Evolutionary conservation across 2,797 vertebrate genomes (phyloP).

Genomic region (Stomatorhinus walkeri): DNA sequence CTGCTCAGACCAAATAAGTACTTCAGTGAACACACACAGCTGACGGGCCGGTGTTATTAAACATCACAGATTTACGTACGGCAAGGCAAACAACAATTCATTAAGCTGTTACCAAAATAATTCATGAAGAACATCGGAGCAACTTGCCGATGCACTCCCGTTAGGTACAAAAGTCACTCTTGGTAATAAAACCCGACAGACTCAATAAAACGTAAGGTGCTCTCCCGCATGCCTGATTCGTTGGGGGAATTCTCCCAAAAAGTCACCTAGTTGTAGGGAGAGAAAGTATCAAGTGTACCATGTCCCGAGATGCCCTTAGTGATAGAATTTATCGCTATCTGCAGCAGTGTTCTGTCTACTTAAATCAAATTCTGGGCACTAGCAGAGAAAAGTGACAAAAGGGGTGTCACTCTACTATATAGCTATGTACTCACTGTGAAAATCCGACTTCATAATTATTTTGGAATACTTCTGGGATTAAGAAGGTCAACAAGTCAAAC

Average conservation of each 20-base stretch:
- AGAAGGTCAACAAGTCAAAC: neutral
- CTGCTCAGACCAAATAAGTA: neutral
- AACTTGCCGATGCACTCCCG: neutral
- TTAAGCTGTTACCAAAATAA: conserved; percentile 19
- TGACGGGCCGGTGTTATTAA: neutral
- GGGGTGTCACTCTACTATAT: neutral
- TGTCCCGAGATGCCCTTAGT: neutral
- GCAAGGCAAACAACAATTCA: neutral
- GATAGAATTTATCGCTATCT: neutral
- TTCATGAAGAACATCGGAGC: conserved; percentile 13
- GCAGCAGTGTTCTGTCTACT: neutral
- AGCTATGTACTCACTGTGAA: neutral
- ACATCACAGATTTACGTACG: neutral
- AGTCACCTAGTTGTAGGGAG: neutral
- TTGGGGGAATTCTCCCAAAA: conserved; percentile 19
- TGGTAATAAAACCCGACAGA: conserved; percentile 16
- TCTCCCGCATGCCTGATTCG: conserved; percentile 1
- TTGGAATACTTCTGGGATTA: neutral
- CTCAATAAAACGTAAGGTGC: conserved; percentile 17
- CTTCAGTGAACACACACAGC: neutral
- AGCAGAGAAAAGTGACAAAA: neutral
- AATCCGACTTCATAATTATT: neutral
- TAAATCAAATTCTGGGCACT: neutral
- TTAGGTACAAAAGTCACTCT: conserved; percentile 1
- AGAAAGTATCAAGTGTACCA: neutral